Evolutionary conservation across 2,113 vertebrate species (phyloP).

Genomic region (Tenebrosternarchus preto): DNA sequence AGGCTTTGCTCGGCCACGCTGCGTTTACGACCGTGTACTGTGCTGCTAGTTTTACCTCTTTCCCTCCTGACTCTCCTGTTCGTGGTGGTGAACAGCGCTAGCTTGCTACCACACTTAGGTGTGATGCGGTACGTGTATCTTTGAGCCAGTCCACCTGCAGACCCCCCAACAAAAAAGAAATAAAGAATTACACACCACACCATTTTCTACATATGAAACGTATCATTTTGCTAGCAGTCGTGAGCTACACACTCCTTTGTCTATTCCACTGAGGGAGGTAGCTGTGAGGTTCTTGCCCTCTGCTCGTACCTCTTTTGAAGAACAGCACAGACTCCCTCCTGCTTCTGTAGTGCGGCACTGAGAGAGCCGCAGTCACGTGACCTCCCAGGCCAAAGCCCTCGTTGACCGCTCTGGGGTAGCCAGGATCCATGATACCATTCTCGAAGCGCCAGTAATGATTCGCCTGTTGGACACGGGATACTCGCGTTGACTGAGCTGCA

Average conservation of each 20-base stretch:
- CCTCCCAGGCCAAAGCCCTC: conserved; percentile 86
- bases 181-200: too few relatives aligned
- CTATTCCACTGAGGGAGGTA: neutral
- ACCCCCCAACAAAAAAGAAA: neutral
- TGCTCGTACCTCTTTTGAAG: conserved; percentile 85
- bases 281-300: neutral
- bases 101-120: conserved; percentile 71
- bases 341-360: conserved; percentile 77
- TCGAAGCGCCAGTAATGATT: conserved; percentile 90
- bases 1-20: too few relatives aligned
- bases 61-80: conserved; percentile 57
- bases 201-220: neutral
- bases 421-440: conserved; percentile 79
- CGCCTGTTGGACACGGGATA: conserved; percentile 76
- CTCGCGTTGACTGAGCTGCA: too few relatives aligned
- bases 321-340: conserved; percentile 91
- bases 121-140: conserved; percentile 84
- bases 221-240: neutral
- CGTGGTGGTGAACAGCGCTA: conserved; percentile 52
- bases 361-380: conserved; percentile 85
- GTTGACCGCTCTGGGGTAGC: conserved; percentile 81
- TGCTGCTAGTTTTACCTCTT: conserved; percentile 59
- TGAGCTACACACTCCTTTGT: neutral
- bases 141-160: conserved; percentile 84
- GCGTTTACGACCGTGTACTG: neutral